A percentile compares a stretch with the other conserved stretches of the same genome.
These are phyloP conservation scores for Nycticryphes semicollaris DNA, from an alignment of 2,113 vertebrate species.

Conservation along the genomic window DNA sequence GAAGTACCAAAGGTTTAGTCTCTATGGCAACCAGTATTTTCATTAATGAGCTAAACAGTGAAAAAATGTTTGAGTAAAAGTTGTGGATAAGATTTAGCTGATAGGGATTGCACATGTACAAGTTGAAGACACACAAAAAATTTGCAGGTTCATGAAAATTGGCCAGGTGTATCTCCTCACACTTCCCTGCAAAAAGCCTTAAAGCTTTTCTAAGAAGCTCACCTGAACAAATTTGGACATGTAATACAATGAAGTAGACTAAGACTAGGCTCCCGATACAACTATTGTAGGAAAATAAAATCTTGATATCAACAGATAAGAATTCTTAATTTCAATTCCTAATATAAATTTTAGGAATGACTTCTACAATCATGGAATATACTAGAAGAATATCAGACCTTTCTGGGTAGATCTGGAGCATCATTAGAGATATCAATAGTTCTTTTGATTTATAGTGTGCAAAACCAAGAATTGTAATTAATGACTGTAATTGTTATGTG, in stretches of 20 bases:
- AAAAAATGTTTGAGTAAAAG: neutral
- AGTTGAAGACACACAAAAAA: neutral
- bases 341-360: neutral
- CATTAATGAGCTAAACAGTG: neutral
- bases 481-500: neutral
- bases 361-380: neutral
- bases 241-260: neutral
- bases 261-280: neutral
- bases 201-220: neutral
- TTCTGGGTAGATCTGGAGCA: neutral
- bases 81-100: neutral
- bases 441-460: neutral
- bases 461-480: neutral
- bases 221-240: fast-evolving
- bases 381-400: neutral
- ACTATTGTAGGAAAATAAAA: neutral
- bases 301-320: neutral
- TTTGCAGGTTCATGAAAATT: neutral
- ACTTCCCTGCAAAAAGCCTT: neutral
- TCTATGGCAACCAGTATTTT: neutral
- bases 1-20: neutral
- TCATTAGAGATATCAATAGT: neutral
- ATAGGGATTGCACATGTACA: neutral
- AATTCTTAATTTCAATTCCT: neutral
- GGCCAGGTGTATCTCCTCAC: neutral